A percentile compares a stretch with the other conserved stretches of the same genome.
Evolutionary conservation across 2,797 vertebrate genomes (phyloP).

Genomic region (Petrocephalus schoutedeni): DNA sequence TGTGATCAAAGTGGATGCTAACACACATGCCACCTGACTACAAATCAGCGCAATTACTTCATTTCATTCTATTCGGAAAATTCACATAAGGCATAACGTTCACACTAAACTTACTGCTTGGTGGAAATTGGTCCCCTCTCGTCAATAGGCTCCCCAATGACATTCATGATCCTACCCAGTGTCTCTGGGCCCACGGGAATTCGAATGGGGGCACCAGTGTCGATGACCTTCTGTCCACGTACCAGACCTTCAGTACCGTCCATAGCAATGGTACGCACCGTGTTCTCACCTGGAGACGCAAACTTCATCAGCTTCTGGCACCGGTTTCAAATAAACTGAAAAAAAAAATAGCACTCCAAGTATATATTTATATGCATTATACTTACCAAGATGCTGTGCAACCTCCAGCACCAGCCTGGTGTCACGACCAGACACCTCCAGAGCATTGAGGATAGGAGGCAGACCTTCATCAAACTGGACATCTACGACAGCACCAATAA

Average conservation of each 20-base stretch:
- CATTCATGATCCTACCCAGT: slow-evolving; percentile 95
- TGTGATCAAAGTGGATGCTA: background rate
- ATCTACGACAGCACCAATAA: slow-evolving; percentile 93
- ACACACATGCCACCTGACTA: background rate
- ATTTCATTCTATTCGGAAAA: background rate
- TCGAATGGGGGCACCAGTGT: slow-evolving; percentile 88
- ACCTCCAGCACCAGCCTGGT: slow-evolving; percentile 89
- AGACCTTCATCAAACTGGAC: slow-evolving; percentile 94
- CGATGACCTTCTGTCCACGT: slow-evolving; percentile 88
- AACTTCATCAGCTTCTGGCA: background rate
- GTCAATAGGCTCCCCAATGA: slow-evolving; percentile 93
- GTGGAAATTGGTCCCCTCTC: slow-evolving; percentile 92
- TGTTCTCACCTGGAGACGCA: slow-evolving; percentile 76
- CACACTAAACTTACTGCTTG: slow-evolving; percentile 74
- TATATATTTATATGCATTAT: background rate
- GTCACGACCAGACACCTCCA: slow-evolving; percentile 85
- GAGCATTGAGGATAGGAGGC: slow-evolving; percentile 92
- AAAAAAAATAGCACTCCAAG: too few species aligned
- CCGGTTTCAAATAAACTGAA: background rate
- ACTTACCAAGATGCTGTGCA: slow-evolving; percentile 84
- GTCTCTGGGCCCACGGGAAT: slow-evolving; percentile 97
- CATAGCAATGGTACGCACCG: slow-evolving; percentile 94
- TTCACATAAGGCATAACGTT: background rate
- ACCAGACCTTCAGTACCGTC: slow-evolving; percentile 93
- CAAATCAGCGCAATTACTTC: background rate